phyloP scores from a whole-genome alignment of 2,888 invertebrate genomes.

The Clanis bilineata region DNA sequence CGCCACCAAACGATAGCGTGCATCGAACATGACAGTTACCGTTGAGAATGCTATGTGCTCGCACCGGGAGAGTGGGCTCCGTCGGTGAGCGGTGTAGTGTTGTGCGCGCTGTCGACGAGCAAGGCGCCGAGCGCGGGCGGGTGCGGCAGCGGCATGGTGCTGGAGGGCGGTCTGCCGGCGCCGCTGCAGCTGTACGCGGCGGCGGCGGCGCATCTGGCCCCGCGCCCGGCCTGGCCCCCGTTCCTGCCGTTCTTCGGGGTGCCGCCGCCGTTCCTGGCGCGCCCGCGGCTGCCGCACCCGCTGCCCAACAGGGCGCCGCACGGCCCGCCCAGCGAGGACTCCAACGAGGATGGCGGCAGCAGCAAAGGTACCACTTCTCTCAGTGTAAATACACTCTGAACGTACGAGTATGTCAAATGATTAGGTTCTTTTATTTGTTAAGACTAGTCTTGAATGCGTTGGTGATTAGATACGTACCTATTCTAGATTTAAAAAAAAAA shows the following conservation, averaged over 20 bases:
- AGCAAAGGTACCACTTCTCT: slow-evolving; percentile 63
- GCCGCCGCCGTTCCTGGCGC: slow-evolving; percentile 80
- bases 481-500: too few species aligned
- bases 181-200: slow-evolving; percentile 87
- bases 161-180: slow-evolving; percentile 86
- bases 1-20: slow-evolving; percentile 23
- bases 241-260: slow-evolving; percentile 83
- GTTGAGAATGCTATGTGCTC: slow-evolving; percentile 46
- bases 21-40: slow-evolving; percentile 47
- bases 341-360: slow-evolving; percentile 79
- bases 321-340: slow-evolving; percentile 80
- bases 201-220: slow-evolving; percentile 83
- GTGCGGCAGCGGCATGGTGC: slow-evolving; percentile 80
- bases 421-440: too few species aligned
- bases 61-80: slow-evolving; percentile 18
- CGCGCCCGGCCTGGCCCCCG: slow-evolving; percentile 83
- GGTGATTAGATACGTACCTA: too few species aligned
- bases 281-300: slow-evolving; percentile 68
- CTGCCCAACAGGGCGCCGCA: slow-evolving; percentile 69
- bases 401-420: too few species aligned
- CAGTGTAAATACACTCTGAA: too few species aligned
- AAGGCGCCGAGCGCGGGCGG: slow-evolving; percentile 61
- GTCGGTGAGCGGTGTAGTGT: slow-evolving; percentile 48
- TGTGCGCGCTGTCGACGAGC: slow-evolving; percentile 49
- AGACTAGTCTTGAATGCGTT: too few species aligned